Base-by-base conservation (phyloP, 1,140 invertebrate genomes). In the Chrysopa pallens region DNA sequence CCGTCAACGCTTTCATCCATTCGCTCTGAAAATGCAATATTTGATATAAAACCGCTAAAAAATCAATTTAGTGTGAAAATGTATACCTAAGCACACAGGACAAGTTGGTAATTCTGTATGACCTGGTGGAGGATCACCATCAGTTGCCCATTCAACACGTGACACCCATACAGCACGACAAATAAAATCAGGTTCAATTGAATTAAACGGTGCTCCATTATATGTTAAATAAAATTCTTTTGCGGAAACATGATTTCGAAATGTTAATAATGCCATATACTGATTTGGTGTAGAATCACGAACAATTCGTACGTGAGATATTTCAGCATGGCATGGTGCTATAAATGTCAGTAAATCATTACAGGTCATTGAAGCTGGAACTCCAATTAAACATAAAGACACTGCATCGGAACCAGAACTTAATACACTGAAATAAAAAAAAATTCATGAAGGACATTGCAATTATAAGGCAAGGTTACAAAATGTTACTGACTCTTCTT, bases 1-100 rank as follows among this genome's bases (percentile, higher is more conserved):
- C 93, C 92, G 63, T 98, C 93, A 1, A 97, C 87, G 47, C 86
- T 91, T 64, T 98, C 93, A 64, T 99, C 93, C 92, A 91, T 96
- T 52, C 91, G 74, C 63, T 99, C 95, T 57, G 93, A 60, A 50
- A 47, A 9, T 33, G 28, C 8, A 40, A 27, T 40, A 40, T 40
- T 29, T 14, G 11, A 14, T 40, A 23, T 13, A 7, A 13, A 8
- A 13, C 38, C 8, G 9, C 12, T 38, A 13, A 9, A n/a, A 8
- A 7, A 9, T 38, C 17, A n/a, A 8, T 9, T 15, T 38, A 38
- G n/a, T n/a, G n/a, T n/a, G 11, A 12, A 17, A 15, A 12, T 12
- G 12, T 9, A 37, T 55, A 70, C 68, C 68, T 14, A 72, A 48
- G 60, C 93, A 97, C 12, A 97, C 91, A 6, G 94, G 87, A 66